These are phyloP conservation scores for Megaustenia siamemsis DNA, from an alignment of 2,888 invertebrate species.

Conservation along the genomic window DNA sequence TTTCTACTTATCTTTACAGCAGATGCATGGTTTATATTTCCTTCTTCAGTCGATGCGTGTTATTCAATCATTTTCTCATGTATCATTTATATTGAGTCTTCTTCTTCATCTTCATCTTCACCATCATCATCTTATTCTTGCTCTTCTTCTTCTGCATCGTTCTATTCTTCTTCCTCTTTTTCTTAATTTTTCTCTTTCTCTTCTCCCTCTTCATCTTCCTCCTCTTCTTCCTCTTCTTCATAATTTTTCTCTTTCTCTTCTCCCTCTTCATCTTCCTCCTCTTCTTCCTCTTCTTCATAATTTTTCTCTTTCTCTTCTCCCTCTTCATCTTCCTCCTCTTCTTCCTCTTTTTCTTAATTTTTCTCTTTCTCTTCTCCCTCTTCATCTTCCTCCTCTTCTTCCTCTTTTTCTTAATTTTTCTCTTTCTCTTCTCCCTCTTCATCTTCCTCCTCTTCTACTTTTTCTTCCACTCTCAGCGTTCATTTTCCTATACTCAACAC, in stretches of 20 bases:
- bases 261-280: background rate
- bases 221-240: background rate
- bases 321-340: background rate
- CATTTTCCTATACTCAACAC: no score
- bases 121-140: background rate
- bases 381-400: conserved; percentile 6
- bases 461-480: no score
- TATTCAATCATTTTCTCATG: no score
- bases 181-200: background rate
- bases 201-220: background rate
- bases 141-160: background rate
- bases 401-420: background rate
- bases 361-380: background rate
- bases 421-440: background rate
- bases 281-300: background rate
- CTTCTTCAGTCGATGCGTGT: no score
- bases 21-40: no score
- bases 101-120: background rate
- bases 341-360: background rate
- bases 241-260: conserved; percentile 7
- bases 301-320: background rate
- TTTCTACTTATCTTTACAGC: no score
- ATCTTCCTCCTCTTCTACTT: background rate
- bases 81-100: background rate
- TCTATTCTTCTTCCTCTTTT: background rate